Percentiles rank a stretch among this genome's conserved stretches.
Evolutionary conservation across 2,113 vertebrate species (phyloP).

Genomic region (Sebastes schlegelii): DNA sequence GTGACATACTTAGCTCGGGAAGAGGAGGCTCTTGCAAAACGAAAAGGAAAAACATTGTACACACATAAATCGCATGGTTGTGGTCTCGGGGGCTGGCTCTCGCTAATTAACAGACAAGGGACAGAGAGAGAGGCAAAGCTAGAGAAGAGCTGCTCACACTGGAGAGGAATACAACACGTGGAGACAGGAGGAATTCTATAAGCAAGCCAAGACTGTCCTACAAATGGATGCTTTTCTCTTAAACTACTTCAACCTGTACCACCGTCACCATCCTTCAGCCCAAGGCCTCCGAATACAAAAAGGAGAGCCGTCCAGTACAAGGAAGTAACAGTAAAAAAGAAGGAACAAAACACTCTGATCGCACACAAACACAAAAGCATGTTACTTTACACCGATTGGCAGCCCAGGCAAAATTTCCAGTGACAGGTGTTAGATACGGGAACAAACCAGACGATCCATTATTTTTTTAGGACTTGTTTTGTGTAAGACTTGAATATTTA

Average conservation of each 20-base stretch:
- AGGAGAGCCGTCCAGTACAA: slow-evolving; percentile 50
- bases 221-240: neutral
- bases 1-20: slow-evolving; percentile 76
- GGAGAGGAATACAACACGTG: slow-evolving; percentile 26
- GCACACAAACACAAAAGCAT: slow-evolving; percentile 41
- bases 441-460: slow-evolving; percentile 44
- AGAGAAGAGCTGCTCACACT: slow-evolving; percentile 34
- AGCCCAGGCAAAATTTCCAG: slow-evolving; percentile 32
- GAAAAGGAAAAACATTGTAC: slow-evolving; percentile 73
- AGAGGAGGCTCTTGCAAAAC: slow-evolving; percentile 76
- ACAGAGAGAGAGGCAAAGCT: slow-evolving; percentile 54
- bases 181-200: slow-evolving; percentile 39
- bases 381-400: slow-evolving; percentile 17
- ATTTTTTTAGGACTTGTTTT: slow-evolving; percentile 34
- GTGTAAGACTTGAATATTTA: slow-evolving; percentile 38
- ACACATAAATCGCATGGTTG: slow-evolving; percentile 74
- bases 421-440: slow-evolving; percentile 54
- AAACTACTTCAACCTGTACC: slow-evolving; percentile 44
- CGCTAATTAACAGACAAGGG: slow-evolving; percentile 67
- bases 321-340: slow-evolving; percentile 18
- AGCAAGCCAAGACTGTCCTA: slow-evolving; percentile 34
- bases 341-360: slow-evolving; percentile 14
- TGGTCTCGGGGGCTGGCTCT: slow-evolving; percentile 64
- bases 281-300: slow-evolving; percentile 57
- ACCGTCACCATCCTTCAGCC: slow-evolving; percentile 66